Conservation (phyloP, 2,113 vertebrate genomes). For the Podilymbus podiceps region DNA sequence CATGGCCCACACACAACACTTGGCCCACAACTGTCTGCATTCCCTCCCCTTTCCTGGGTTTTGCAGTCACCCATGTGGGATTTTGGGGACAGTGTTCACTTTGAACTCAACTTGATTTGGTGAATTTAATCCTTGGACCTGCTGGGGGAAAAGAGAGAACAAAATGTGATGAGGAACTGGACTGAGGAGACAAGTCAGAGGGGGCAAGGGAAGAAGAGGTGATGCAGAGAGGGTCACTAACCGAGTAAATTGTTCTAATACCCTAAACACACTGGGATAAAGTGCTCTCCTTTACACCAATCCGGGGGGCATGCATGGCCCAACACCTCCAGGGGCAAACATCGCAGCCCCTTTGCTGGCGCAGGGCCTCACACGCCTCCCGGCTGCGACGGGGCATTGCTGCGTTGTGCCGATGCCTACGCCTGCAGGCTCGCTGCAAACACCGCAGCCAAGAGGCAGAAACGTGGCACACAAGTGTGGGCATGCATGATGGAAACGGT, state of each 20-base stretch:
- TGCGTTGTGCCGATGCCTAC: accelerated
- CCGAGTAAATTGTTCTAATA: accelerated
- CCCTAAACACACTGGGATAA: neutral
- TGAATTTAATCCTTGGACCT: neutral
- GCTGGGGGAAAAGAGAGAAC: neutral
- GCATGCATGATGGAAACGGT: accelerated
- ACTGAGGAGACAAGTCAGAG: neutral
- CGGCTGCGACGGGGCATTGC: neutral
- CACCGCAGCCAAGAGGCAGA: neutral
- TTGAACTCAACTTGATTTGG: neutral
- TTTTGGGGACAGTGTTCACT: neutral
- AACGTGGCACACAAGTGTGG: accelerated
- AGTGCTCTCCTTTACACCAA: neutral
- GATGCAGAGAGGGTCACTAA: neutral
- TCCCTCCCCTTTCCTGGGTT: neutral
- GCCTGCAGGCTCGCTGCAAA: accelerated
- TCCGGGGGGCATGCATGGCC: accelerated
- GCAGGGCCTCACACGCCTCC: neutral
- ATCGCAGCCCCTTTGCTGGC: neutral
- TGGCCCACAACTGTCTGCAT: neutral
- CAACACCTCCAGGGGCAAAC: neutral
- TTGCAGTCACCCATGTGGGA: neutral
- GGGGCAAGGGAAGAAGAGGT: neutral
- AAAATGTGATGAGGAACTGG: neutral
- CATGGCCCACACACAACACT: neutral